Conservation (phyloP, 2,797 vertebrate species). For the Myotis pilosus region DNA sequence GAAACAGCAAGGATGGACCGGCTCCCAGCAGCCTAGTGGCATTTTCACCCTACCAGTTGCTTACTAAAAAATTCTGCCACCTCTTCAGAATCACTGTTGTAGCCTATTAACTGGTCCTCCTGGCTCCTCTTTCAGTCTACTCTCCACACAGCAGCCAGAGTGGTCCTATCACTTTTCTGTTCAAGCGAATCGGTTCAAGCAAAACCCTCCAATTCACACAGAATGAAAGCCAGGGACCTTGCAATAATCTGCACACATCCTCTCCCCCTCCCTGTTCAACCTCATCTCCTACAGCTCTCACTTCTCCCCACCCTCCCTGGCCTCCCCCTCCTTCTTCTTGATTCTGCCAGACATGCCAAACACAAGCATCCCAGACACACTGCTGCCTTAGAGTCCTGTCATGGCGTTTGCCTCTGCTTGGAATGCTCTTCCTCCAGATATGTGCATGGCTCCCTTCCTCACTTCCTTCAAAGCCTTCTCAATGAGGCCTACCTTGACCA, state of each 20-base stretch:
- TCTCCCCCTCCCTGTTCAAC: no score
- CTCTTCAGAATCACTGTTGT: no score
- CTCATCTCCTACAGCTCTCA: neutral
- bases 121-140: neutral
- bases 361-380: neutral
- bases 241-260: fast-evolving
- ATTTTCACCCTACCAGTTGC: neutral
- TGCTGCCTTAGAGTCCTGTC: neutral
- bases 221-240: neutral
- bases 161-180: neutral
- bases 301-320: neutral
- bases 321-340: neutral
- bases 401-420: neutral
- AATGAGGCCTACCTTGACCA: neutral
- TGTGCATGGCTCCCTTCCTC: neutral
- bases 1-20: no score
- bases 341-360: neutral
- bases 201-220: neutral
- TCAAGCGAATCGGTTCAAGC: neutral
- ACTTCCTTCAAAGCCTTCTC: neutral
- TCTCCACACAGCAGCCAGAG: neutral
- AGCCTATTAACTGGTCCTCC: neutral
- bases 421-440: neutral
- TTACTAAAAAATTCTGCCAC: neutral
- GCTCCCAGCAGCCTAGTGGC: neutral